phyloP scores from a whole-genome alignment of 2,113 vertebrate species.

The Montifringilla adamsi region DNA sequence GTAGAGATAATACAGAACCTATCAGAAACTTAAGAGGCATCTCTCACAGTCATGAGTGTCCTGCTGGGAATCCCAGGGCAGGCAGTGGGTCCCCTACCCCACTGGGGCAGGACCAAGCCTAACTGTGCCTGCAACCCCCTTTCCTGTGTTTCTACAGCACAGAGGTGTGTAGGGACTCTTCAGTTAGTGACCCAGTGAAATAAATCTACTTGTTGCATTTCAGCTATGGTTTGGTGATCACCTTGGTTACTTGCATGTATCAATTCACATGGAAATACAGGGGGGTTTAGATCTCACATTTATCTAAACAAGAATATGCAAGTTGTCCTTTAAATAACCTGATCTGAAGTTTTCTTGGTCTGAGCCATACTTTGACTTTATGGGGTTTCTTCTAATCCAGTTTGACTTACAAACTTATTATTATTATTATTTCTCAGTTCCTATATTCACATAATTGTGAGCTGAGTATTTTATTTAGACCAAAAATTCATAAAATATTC shows the following conservation, averaged over 20 bases:
- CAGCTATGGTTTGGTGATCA: neutral
- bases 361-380: neutral
- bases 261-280: neutral
- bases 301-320: neutral
- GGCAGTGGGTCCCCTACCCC: neutral
- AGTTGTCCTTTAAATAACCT: neutral
- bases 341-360: neutral
- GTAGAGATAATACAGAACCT: neutral
- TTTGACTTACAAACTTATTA: neutral
- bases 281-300: neutral
- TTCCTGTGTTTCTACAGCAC: neutral
- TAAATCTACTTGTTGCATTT: neutral
- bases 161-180: too few species aligned
- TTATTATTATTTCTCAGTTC: neutral
- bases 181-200: neutral
- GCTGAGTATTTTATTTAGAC: neutral
- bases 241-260: accelerated
- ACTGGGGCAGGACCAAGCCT: accelerated
- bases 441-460: neutral
- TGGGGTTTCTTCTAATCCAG: neutral
- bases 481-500: neutral
- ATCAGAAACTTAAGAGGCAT: neutral
- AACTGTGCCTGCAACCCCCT: neutral
- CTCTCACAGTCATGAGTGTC: neutral
- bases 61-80: neutral